phyloP scores from a whole-genome alignment of 2,113 vertebrate species.

The Dasypus novemcinctus region DNA sequence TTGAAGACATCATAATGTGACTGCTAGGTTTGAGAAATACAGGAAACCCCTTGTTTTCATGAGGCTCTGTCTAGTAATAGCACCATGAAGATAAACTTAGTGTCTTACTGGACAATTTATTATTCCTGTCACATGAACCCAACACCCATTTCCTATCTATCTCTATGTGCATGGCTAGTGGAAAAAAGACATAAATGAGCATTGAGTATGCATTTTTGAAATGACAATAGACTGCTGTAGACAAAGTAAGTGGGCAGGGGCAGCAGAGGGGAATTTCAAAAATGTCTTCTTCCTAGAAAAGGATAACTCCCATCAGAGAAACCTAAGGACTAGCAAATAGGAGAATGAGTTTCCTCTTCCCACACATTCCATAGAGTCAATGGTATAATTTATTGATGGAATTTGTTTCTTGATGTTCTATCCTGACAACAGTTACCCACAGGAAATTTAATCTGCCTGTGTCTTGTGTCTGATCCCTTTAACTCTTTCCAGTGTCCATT shows the following conservation, averaged over 20 bases:
- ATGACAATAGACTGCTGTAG: neutral
- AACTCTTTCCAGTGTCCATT: neutral
- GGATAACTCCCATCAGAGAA: neutral
- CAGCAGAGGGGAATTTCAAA: fast-evolving
- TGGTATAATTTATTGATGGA: neutral
- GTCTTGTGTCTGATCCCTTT: neutral
- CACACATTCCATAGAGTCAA: neutral
- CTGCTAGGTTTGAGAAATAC: neutral
- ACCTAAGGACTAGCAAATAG: neutral
- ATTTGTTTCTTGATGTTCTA: neutral
- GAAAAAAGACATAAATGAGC: neutral
- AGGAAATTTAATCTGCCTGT: neutral
- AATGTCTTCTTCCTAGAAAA: neutral
- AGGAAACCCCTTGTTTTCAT: neutral
- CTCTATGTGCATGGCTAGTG: neutral
- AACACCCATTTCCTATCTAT: neutral
- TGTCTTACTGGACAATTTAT: neutral
- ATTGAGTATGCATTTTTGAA: neutral
- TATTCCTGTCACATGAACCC: neutral
- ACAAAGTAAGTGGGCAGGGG: neutral
- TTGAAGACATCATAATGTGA: neutral
- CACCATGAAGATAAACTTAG: neutral
- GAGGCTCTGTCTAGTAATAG: neutral
- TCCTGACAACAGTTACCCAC: neutral
- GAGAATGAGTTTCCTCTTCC: neutral